Evolutionary conservation across 2,888 invertebrate species (phyloP), one percentile per base, ranked within the genome.

Genomic region (Sicus ferrugineus): DNA sequence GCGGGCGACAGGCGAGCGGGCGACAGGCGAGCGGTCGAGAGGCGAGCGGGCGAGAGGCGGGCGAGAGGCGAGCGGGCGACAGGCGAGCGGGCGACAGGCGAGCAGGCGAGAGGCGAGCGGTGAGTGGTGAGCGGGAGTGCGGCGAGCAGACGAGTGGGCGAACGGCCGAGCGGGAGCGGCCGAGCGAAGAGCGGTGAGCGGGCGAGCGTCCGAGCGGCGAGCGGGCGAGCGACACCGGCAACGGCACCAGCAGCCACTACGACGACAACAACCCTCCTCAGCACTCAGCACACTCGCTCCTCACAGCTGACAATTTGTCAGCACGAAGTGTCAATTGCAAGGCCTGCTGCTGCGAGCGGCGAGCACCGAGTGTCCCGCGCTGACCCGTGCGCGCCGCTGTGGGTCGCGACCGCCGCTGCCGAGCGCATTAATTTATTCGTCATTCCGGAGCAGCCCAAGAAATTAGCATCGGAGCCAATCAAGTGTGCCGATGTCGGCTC

Each of bases 241-340:
- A 54, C 54, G 14, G 5, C 21, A 61, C 11, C 23, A 61, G 42
- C 38, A 61, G 21, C 31, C 23, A 63, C 16, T 19, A 19, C 21
- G 3, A 52, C 31, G 11, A 31, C 59, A 46, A 56, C 52, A 73
- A 73, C 75, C n/a, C n/a, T n/a, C n/a, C n/a, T n/a, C n/a, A n/a
- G n/a, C n/a, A n/a, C n/a, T n/a, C n/a, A n/a, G n/a, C n/a, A n/a
- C n/a, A n/a, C n/a, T n/a, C n/a, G n/a, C n/a, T n/a, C n/a, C n/a
- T n/a, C n/a, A n/a, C n/a, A n/a, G n/a, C n/a, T n/a, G 73, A 72
- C 75, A 75, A 75, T 75, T 75, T 75, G 75, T 75, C 75, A 72
- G 73, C 72, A 72, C 72, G 72, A 74, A 74, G 73, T 75, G 75
- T 74, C 75, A 75, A 75, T 72, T 72, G 74, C 73, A 56, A 69